Percentiles rank a stretch among this genome's conserved stretches.
These are phyloP conservation scores for Cerastoderma edule DNA, from an alignment of 2,888 invertebrate genomes.

Conservation along the genomic window DNA sequence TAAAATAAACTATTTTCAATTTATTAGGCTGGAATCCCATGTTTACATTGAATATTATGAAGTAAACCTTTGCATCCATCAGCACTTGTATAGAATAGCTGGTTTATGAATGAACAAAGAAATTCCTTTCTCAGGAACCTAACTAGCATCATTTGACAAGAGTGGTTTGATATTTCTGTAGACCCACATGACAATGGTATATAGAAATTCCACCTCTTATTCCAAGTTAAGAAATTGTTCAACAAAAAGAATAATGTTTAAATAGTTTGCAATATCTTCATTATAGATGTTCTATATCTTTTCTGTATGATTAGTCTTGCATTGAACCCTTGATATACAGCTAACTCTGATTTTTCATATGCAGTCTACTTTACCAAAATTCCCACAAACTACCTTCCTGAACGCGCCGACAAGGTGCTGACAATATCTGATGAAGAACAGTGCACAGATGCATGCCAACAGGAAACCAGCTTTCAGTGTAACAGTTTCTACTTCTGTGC, in stretches of 20 bases:
- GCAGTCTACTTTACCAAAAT: conserved; percentile 67
- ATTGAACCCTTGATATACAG: neutral
- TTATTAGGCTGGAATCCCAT: neutral
- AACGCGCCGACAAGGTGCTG: conserved; percentile 43
- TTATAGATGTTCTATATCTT: neutral
- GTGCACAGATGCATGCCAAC: conserved; percentile 69
- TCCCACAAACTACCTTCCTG: conserved; percentile 46
- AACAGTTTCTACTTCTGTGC: conserved; percentile 74
- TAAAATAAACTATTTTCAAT: too few species aligned
- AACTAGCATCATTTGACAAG: neutral
- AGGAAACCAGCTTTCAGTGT: conserved; percentile 56
- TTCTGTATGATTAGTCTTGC: neutral
- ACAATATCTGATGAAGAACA: conserved; percentile 37
- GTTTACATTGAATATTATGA: neutral
- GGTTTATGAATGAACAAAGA: too few species aligned
- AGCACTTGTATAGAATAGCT: too few species aligned
- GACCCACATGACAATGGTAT: too few species aligned
- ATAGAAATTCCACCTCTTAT: too few species aligned
- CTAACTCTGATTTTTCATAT: conserved; percentile 16
- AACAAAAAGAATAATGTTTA: too few species aligned
- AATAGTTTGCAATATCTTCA: too few species aligned
- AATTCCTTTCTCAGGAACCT: neutral
- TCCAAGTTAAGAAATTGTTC: too few species aligned
- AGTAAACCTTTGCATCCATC: too few species aligned
- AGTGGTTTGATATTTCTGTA: too few species aligned